These are phyloP conservation scores for Petrocephalus microphthalmus DNA, from an alignment of 2,113 vertebrate genomes.

Conservation along the genomic window DNA sequence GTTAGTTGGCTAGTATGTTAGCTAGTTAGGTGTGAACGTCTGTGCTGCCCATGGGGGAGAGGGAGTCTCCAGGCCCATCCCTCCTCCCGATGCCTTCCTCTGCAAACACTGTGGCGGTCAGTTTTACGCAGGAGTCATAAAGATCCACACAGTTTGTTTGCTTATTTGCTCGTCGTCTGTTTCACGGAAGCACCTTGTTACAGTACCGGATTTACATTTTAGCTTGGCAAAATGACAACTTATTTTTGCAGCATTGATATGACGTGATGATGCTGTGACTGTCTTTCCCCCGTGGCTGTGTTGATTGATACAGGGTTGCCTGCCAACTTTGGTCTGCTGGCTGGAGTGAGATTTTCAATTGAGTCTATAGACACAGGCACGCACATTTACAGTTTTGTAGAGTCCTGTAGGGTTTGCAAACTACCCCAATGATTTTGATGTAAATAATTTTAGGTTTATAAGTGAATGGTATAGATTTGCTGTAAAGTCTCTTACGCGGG, in stretches of 20 bases:
- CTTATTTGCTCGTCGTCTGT: neutral
- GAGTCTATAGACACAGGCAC: neutral
- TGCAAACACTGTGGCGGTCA: conserved; percentile 26
- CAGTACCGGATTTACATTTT: neutral
- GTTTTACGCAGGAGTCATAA: conserved; percentile 2
- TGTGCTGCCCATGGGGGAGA: neutral
- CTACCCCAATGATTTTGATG: neutral
- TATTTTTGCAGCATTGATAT: neutral
- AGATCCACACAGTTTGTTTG: neutral
- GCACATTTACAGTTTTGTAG: neutral
- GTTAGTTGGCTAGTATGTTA: neutral
- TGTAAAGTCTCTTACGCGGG: neutral
- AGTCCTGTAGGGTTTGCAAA: neutral
- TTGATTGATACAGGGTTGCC: neutral
- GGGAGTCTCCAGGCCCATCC: neutral
- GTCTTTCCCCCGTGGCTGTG: neutral
- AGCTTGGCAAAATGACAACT: neutral
- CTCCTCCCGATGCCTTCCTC: conserved; percentile 34
- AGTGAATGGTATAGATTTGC: neutral
- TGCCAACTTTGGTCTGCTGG: neutral
- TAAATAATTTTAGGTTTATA: neutral
- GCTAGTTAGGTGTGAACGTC: neutral
- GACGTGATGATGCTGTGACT: neutral
- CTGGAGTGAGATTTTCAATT: neutral
- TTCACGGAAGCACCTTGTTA: neutral